Conservation (phyloP, 2,113 vertebrate species). For the Acanthochromis polyacanthus region DNA sequence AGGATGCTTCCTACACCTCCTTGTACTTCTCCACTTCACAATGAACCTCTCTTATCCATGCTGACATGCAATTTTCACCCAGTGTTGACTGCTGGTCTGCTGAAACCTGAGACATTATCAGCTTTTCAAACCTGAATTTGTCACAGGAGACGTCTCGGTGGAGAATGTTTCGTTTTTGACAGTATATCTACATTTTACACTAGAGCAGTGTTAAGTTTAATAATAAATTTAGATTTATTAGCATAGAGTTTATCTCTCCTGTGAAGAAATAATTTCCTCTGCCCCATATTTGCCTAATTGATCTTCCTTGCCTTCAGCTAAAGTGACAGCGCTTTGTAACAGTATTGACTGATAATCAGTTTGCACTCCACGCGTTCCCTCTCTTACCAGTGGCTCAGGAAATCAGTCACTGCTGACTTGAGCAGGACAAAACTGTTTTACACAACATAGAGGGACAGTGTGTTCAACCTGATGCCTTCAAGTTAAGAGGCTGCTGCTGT, state of each 20-base stretch:
- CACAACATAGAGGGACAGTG: background rate
- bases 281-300: conserved; percentile 7
- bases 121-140: too few species aligned
- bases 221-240: too few species aligned
- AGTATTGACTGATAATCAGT: conserved; percentile 31
- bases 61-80: too few species aligned
- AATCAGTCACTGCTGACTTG: background rate
- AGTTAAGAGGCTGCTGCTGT: background rate
- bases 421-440: background rate
- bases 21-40: too few species aligned
- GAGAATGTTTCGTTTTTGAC: background rate
- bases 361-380: background rate
- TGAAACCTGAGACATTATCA: too few species aligned
- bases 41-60: too few species aligned
- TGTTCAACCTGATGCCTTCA: background rate
- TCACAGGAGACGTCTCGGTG: background rate
- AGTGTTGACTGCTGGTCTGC: too few species aligned
- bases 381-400: background rate
- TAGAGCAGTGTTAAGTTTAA: background rate
- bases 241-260: background rate
- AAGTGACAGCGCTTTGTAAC: conserved; percentile 18
- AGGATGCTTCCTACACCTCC: too few species aligned
- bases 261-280: background rate
- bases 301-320: conserved; percentile 15
- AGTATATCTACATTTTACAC: background rate